A percentile compares a stretch with the other conserved stretches of the same genome.
These are phyloP conservation scores for Radopholus similis DNA, from an alignment of 1,140 invertebrate species.

Conservation along the genomic window DNA sequence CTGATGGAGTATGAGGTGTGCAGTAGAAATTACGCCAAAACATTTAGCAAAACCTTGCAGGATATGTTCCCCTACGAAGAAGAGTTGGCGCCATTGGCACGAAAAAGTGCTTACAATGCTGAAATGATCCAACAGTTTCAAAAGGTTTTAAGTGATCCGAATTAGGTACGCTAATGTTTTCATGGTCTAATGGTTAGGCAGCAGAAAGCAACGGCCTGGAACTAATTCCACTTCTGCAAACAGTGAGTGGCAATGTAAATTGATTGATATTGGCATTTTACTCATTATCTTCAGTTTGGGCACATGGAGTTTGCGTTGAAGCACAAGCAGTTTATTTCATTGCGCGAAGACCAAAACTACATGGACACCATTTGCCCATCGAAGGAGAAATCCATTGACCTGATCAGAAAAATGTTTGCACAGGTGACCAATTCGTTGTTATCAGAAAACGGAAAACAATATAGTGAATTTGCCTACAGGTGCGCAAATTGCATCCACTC, in stretches of 20 bases:
- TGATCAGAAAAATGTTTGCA: constrained; percentile 64
- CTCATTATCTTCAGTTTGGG: constrained; percentile 74
- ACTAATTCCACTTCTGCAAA: constrained; percentile 77
- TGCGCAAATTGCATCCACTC: constrained; percentile 61
- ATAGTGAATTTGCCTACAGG: constrained; percentile 23
- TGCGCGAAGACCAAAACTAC: constrained; percentile 63
- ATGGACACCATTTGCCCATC: constrained; percentile 64
- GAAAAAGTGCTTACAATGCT: background rate
- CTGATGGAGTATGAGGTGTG: constrained; percentile 88
- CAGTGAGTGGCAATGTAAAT: background rate
- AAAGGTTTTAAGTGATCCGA: background rate
- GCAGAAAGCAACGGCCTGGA: constrained; percentile 67
- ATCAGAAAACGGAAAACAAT: background rate
- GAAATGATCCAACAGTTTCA: background rate
- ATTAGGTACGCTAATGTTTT: constrained; percentile 58
- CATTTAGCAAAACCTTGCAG: background rate
- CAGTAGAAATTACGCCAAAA: background rate
- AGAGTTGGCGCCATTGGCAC: constrained; percentile 65
- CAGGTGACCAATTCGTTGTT: no score
- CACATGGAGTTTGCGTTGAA: constrained; percentile 71
- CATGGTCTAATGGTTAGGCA: constrained; percentile 25
- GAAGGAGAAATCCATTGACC: constrained; percentile 61
- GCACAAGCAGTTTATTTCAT: constrained; percentile 53
- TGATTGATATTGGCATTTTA: background rate
- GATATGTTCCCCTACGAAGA: constrained; percentile 83